Percentiles rank a stretch among this genome's conserved stretches.
phyloP scores from a whole-genome alignment of 2,888 invertebrate species.

The Camponotus fellah region DNA sequence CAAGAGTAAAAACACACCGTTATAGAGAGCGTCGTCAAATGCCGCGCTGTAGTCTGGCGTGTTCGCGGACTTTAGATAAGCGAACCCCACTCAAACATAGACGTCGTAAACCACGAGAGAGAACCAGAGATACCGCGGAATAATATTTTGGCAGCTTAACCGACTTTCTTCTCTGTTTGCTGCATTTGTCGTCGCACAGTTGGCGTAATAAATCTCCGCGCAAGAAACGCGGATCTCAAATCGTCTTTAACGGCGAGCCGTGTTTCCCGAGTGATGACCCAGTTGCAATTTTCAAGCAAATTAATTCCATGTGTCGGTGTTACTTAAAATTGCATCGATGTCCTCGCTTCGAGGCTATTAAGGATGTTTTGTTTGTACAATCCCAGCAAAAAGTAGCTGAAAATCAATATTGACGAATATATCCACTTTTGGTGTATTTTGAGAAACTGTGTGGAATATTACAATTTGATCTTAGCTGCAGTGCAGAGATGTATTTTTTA shows the following conservation, averaged over 20 bases:
- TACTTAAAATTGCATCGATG: not conserved
- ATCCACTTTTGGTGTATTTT: no score
- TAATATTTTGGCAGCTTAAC: constrained; percentile 55
- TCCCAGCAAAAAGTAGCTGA: no score
- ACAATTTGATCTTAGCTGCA: no score
- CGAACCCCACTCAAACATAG: constrained; percentile 35
- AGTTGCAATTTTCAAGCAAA: constrained; percentile 19
- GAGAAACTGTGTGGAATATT: no score
- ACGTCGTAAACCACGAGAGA: constrained; percentile 36
- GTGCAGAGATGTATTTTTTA: no score
- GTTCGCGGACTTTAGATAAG: constrained; percentile 31
- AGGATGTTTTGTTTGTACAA: no score
- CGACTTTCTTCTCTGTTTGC: constrained; percentile 51
- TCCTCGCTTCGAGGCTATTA: not conserved
- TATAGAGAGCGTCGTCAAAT: constrained; percentile 1
- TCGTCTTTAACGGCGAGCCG: constrained; percentile 15
- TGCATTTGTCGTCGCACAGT: constrained; percentile 46
- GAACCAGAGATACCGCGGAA: constrained; percentile 42
- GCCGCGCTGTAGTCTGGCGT: not conserved
- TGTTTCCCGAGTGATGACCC: not conserved
- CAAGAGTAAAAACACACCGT: constrained; percentile 4
- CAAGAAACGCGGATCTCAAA: constrained; percentile 46
- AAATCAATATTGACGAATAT: no score
- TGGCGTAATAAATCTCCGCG: constrained; percentile 43
- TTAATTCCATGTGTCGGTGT: not conserved